Percentiles rank a stretch among this genome's conserved stretches.
Conservation (phyloP, 2,797 vertebrate species). For the Falco cherrug region DNA sequence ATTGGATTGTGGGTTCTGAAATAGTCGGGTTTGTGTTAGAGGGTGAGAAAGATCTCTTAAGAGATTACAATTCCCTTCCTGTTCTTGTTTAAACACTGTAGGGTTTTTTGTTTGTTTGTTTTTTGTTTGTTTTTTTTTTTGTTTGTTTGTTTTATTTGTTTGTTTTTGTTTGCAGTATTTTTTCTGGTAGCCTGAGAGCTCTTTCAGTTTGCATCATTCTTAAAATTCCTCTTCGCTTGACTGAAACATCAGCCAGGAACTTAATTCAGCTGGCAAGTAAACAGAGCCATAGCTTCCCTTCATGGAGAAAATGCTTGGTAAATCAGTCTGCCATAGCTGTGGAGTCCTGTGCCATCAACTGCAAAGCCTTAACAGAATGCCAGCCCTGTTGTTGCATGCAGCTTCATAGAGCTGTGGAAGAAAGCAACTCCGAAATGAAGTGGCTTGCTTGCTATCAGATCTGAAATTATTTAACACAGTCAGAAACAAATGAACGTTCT, state of each 20-base stretch:
- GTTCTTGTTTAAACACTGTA: not conserved
- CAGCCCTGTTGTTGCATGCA: not conserved
- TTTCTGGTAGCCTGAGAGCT: not conserved
- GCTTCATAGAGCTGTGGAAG: not conserved
- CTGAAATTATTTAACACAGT: not conserved
- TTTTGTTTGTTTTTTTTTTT: not conserved
- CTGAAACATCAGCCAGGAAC: not conserved
- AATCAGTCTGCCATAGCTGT: not conserved
- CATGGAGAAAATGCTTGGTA: not conserved
- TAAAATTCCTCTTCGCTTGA: not conserved
- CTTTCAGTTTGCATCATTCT: not conserved
- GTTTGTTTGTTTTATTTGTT: too few species aligned
- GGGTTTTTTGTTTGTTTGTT: too few species aligned
- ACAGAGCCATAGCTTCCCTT: not conserved
- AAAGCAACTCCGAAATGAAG: not conserved
- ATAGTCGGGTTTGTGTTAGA: not conserved
- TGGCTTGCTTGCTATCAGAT: not conserved
- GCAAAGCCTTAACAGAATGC: not conserved
- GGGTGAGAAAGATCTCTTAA: not conserved
- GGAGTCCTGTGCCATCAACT: not conserved
- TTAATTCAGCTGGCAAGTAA: not conserved
- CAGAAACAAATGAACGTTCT: not conserved
- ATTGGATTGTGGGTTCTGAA: not conserved
- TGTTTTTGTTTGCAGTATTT: too few species aligned
- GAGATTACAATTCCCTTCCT: not conserved